Conservation (phyloP, 2,888 invertebrate species). For the Melinopterus prodromus region DNA sequence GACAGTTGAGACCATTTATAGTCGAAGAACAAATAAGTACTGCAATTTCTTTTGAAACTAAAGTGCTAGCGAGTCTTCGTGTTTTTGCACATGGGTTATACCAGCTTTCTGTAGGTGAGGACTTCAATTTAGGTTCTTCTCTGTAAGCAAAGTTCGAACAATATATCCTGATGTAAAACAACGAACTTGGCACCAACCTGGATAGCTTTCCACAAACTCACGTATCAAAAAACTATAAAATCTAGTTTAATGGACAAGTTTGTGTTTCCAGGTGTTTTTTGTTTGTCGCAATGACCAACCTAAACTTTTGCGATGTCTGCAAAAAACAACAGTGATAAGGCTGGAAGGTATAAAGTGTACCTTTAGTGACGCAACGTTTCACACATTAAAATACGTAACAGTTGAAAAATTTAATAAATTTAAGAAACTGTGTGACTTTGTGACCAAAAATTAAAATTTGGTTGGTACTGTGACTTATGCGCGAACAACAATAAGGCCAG, state of each 20-base stretch:
- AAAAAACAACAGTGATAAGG: too few species aligned
- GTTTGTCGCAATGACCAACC: too few species aligned
- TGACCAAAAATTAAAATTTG: too few species aligned
- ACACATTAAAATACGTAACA: too few species aligned
- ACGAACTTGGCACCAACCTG: constrained; percentile 10
- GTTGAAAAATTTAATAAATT: too few species aligned
- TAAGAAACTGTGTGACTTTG: too few species aligned
- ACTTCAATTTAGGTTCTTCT: constrained; percentile 17
- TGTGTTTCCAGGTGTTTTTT: constrained; percentile 25
- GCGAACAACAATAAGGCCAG: too few species aligned
- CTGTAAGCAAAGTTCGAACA: constrained; percentile 19
- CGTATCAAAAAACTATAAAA: background rate
- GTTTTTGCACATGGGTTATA: constrained; percentile 29
- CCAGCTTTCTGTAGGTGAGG: constrained; percentile 19
- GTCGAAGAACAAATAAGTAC: background rate
- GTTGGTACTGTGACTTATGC: too few species aligned
- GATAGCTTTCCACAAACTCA: constrained; percentile 24
- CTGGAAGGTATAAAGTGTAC: too few species aligned
- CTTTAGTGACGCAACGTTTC: too few species aligned
- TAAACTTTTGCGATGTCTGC: too few species aligned
- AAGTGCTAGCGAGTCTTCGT: constrained; percentile 13
- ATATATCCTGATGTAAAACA: constrained; percentile 20
- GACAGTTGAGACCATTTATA: background rate
- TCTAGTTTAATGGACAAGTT: background rate
- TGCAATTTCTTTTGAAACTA: constrained; percentile 14